These are phyloP conservation scores for Molossus molossus DNA, from an alignment of 2,797 vertebrate genomes.

Conservation along the genomic window DNA sequence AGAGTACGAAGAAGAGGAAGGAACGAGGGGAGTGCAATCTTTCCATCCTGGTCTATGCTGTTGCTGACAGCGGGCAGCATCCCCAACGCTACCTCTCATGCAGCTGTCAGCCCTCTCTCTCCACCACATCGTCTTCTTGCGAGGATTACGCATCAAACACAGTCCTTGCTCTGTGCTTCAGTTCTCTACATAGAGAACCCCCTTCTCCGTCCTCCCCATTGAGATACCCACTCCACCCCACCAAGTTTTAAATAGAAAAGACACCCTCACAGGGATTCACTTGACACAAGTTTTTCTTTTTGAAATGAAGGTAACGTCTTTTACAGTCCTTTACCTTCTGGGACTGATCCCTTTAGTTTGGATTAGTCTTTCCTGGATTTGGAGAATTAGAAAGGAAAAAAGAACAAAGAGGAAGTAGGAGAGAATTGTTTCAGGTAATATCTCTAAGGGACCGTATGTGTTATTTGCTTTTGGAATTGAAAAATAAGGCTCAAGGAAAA, in stretches of 20 bases:
- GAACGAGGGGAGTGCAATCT: background rate
- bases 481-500: conserved; percentile 11
- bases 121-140: fast-evolving
- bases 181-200: background rate
- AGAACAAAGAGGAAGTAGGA: background rate
- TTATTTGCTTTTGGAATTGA: background rate
- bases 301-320: background rate
- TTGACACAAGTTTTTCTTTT: background rate
- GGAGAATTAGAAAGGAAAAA: background rate
- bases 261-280: background rate
- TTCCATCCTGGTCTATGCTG: too few species aligned
- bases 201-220: background rate
- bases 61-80: background rate
- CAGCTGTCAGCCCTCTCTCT: background rate
- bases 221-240: background rate
- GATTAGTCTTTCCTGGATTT: background rate
- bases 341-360: background rate
- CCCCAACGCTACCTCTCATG: too few species aligned
- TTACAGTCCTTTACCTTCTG: background rate
- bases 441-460: background rate
- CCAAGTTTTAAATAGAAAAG: background rate
- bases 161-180: background rate
- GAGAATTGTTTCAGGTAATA: background rate
- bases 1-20: background rate
- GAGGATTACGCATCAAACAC: background rate